Percentiles rank a stretch among this genome's conserved stretches.
Conservation (phyloP, 1,140 invertebrate genomes). For the Campoletis sonorensis region DNA sequence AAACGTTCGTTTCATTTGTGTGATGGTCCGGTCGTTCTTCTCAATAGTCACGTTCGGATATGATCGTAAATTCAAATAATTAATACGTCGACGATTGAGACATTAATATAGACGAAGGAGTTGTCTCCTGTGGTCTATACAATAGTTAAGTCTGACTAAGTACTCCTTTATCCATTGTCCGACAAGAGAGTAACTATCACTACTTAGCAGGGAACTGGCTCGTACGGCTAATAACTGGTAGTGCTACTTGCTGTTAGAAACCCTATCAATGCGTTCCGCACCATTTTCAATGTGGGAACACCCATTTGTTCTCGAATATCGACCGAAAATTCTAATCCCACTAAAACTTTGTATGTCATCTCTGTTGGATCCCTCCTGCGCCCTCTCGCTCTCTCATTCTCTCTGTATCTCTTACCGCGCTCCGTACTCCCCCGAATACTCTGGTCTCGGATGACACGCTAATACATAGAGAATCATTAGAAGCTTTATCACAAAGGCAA, state of each 20-base stretch:
- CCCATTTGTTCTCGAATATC: slow-evolving; percentile 22
- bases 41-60: too few relatives aligned
- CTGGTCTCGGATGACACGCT: neutral
- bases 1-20: neutral
- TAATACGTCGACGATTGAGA: neutral
- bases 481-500: neutral
- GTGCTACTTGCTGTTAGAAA: neutral
- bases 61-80: neutral
- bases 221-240: neutral
- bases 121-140: neutral
- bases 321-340: slow-evolving; percentile 30
- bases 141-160: slow-evolving; percentile 27
- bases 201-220: neutral
- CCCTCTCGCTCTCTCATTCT: neutral
- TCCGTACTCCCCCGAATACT: neutral
- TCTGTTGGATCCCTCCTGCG: neutral
- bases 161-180: slow-evolving; percentile 31
- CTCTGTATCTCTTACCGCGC: neutral
- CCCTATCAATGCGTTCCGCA: slow-evolving; percentile 2
- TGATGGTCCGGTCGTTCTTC: neutral
- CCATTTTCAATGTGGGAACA: slow-evolving; percentile 7
- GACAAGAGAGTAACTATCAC: slow-evolving; percentile 24
- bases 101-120: neutral
- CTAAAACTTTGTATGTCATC: slow-evolving; percentile 8
- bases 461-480: slow-evolving; percentile 8